These are phyloP conservation scores for Mareca penelope DNA, from an alignment of 2,797 vertebrate genomes.

Conservation along the genomic window DNA sequence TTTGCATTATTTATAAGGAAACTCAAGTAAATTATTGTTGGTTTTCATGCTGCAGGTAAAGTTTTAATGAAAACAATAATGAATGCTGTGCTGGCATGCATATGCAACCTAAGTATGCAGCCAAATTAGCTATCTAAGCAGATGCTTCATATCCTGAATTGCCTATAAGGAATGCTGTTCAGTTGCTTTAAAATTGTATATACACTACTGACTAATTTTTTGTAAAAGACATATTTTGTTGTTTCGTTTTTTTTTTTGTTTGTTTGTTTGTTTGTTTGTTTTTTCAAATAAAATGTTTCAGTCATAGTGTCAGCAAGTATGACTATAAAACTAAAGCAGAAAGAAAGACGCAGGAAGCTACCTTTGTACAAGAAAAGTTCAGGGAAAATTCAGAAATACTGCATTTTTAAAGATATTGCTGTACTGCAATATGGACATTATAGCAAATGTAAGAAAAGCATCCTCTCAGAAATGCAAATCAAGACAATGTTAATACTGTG, in stretches of 20 bases:
- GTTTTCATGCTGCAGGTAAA: conserved; percentile 55
- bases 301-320: background rate
- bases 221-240: background rate
- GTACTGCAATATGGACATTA: background rate
- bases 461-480: background rate
- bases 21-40: conserved; percentile 48
- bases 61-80: conserved; percentile 63
- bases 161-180: conserved; percentile 28
- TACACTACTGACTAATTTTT: background rate
- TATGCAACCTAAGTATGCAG: conserved; percentile 22
- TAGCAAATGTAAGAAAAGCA: background rate
- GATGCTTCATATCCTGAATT: conserved; percentile 39
- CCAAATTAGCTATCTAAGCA: conserved; percentile 56
- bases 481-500: background rate
- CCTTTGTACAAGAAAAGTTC: background rate
- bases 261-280: background rate
- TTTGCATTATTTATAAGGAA: conserved; percentile 62
- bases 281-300: background rate
- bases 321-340: background rate
- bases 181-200: conserved; percentile 6
- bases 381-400: background rate
- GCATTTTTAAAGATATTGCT: background rate
- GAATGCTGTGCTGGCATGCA: conserved; percentile 50
- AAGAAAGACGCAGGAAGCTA: background rate
- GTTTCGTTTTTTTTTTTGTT: too few relatives aligned